These are phyloP conservation scores for Merodon equestris DNA, from an alignment of 2,888 invertebrate genomes.

Conservation along the genomic window DNA sequence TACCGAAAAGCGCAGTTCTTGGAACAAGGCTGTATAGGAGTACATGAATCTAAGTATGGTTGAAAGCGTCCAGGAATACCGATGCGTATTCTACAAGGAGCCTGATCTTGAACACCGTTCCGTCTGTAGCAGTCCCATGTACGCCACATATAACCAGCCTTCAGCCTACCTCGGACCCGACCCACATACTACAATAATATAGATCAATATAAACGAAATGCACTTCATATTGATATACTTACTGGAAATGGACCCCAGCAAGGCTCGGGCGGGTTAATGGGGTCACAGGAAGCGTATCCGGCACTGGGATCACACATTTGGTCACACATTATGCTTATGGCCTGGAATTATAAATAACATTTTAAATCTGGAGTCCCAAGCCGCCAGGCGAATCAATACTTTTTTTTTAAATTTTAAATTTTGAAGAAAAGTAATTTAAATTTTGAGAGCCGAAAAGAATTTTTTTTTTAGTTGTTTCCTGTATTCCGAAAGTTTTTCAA, in stretches of 20 bases:
- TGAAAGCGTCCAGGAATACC: constrained; percentile 32
- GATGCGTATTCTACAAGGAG: constrained; percentile 22
- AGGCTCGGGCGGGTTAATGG: constrained; percentile 19
- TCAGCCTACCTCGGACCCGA: constrained; percentile 26
- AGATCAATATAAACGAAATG: not conserved
- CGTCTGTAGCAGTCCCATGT: constrained; percentile 49
- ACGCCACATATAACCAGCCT: constrained; percentile 24
- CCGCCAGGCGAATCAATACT: too few species aligned
- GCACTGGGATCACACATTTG: constrained; percentile 14
- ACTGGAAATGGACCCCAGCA: constrained; percentile 33
- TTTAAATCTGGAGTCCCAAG: too few species aligned
- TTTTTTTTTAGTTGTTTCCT: too few species aligned
- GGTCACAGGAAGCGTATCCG: not conserved
- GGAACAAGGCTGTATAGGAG: constrained; percentile 23
- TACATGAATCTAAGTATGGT: not conserved
- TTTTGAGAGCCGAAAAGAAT: too few species aligned
- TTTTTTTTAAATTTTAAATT: too few species aligned
- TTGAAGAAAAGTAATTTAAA: too few species aligned
- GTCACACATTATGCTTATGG: too few species aligned
- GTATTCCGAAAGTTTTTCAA: too few species aligned
- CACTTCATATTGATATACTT: not conserved
- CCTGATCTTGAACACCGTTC: constrained; percentile 54
- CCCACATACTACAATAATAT: constrained; percentile 12
- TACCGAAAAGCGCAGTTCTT: not conserved
- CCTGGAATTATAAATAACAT: not conserved